Evolutionary conservation across 2,113 vertebrate genomes (phyloP), one percentile per base, ranked within the genome.

Genomic region (Butorides virescens): DNA sequence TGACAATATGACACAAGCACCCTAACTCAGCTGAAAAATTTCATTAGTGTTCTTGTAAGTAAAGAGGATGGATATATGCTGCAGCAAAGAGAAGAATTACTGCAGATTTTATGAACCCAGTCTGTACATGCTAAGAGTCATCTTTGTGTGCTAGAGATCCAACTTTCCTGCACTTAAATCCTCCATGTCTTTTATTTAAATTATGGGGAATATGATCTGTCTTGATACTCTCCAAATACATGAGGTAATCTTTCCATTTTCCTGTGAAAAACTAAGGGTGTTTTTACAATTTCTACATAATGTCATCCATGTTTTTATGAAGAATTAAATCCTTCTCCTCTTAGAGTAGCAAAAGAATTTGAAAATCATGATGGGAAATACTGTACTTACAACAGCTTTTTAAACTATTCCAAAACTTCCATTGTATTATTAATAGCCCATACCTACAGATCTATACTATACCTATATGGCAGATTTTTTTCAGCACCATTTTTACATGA

Each of bases 191-290:
- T 89, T 77, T 76, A 59, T 82, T 93, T 91, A 67, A 80, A 59
- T 82, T 90, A 79, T 27, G 18, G 74, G 59, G 26, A 90, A 80
- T 80, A 27, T 80, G 53, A 96, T 90, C 42, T 83, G n/a, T 27
- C n/a, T 86, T 73, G 44, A 58, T 73, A 52, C 10, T 95, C 22
- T 82, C 59, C 78, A 82, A 90, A 80, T 47, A 46, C 3, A 46
- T 82, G 44, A 93, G 72, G 32, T 88, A 92, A 70, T 90, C 15
- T 74, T 95, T 81, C 78, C 15, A 58, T 91, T 91, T 75, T 95
- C 34, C 55, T 74, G 10, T 65, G 61, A 81, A 91, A 96, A 92
- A 70, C 7, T 84, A 70, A 92, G 67, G 10, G 25, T 67, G 32
- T 50, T 95, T 95, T 88, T 90, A 66, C 53, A 68, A 32, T 73